Evolutionary conservation across 1,140 invertebrate species (phyloP).

Genomic region (Vollenhovia emeryi): DNA sequence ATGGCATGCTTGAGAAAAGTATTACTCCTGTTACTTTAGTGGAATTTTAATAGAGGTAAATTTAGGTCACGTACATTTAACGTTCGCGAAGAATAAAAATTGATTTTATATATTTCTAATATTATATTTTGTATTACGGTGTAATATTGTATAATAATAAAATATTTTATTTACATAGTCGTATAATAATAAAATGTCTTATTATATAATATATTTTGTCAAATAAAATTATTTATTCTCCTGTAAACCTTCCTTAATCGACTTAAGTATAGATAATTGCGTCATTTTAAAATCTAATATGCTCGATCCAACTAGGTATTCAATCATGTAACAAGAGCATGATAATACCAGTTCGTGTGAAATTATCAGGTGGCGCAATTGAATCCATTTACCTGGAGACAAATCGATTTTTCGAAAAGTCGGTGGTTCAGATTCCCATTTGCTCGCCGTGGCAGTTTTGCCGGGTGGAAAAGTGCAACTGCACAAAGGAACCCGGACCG

Average conservation of each 20-base stretch:
- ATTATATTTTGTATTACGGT: too few species aligned
- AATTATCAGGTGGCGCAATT: constrained; percentile 13
- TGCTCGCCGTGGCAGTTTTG: neutral
- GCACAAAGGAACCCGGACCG: constrained; percentile 19
- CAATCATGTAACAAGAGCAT: neutral
- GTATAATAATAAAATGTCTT: neutral
- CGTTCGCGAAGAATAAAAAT: neutral
- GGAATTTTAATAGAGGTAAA: neutral
- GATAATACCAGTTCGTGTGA: neutral
- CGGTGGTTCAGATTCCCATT: constrained; percentile 15
- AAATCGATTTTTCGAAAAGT: constrained; percentile 20
- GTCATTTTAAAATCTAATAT: neutral
- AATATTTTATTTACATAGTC: neutral
- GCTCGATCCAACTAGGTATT: neutral
- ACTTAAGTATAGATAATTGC: neutral
- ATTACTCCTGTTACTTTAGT: neutral
- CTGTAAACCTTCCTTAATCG: neutral
- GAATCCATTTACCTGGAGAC: neutral
- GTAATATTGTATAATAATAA: constrained; percentile 2
- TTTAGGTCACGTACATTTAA: neutral
- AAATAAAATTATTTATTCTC: neutral
- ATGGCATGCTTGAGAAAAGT: neutral
- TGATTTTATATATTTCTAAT: neutral
- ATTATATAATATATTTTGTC: neutral
- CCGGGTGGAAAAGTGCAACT: constrained; percentile 34